These are phyloP conservation scores for Garra rufa DNA, from an alignment of 2,113 vertebrate genomes.

Conservation along the genomic window DNA sequence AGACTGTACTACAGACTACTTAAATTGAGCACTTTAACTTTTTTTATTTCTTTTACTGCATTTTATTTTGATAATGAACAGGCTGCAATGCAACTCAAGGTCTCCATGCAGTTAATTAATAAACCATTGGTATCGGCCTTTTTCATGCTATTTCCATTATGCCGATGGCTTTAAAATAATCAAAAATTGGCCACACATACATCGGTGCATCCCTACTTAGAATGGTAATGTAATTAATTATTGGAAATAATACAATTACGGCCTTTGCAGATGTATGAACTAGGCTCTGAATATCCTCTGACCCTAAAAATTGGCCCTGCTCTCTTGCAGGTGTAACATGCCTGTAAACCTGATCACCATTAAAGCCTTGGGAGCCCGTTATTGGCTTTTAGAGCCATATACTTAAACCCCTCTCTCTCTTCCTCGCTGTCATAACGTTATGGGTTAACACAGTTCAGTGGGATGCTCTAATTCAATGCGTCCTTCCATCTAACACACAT, in stretches of 20 bases:
- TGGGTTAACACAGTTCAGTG: constrained; percentile 40
- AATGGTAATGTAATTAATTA: neutral
- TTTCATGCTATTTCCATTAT: too few relatives aligned
- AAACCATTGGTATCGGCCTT: too few relatives aligned
- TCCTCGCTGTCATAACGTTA: constrained; percentile 3
- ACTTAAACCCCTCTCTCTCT: constrained; percentile 33
- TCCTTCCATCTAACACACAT: constrained; percentile 19
- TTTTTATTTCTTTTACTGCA: too few relatives aligned
- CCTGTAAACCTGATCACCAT: constrained; percentile 21
- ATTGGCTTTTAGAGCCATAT: neutral
- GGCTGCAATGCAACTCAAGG: too few relatives aligned
- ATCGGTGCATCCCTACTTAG: too few relatives aligned
- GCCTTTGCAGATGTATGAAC: neutral
- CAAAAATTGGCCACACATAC: too few relatives aligned
- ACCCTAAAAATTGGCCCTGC: neutral
- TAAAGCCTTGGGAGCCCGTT: neutral
- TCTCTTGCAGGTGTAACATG: neutral
- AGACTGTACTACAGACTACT: too few relatives aligned
- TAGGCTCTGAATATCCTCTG: neutral
- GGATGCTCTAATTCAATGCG: constrained; percentile 28
- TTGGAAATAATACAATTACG: neutral
- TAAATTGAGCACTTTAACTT: too few relatives aligned
- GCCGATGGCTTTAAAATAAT: too few relatives aligned
- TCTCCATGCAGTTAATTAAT: too few relatives aligned
- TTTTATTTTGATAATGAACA: too few relatives aligned